These are phyloP conservation scores for Cephus nigrinus DNA, from an alignment of 2,888 invertebrate genomes.

Conservation along the genomic window DNA sequence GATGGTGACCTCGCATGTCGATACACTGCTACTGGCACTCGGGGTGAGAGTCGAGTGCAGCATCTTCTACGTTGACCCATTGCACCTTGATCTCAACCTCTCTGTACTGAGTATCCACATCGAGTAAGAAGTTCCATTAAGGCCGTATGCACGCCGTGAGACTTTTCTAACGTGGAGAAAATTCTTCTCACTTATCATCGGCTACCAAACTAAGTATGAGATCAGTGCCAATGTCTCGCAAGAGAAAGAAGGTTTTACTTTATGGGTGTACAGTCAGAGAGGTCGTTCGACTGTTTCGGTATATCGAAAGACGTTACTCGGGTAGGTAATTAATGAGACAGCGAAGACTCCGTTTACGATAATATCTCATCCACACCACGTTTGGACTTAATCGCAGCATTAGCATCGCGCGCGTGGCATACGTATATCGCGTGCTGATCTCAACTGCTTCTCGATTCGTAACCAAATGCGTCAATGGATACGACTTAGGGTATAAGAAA, in stretches of 20 bases:
- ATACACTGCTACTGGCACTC: constrained; percentile 8
- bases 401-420: constrained; percentile 33
- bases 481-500: not conserved
- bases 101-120: not conserved
- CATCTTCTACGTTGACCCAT: constrained; percentile 20
- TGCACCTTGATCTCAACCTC: constrained; percentile 18
- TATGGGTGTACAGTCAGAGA: not conserved
- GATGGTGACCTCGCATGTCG: constrained; percentile 20
- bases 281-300: not conserved
- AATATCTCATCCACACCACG: constrained; percentile 33
- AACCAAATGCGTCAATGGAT: not conserved
- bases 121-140: not conserved
- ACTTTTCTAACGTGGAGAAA: not conserved
- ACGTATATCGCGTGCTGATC: constrained; percentile 10
- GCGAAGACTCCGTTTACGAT: constrained; percentile 17
- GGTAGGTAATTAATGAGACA: not conserved
- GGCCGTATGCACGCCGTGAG: not conserved
- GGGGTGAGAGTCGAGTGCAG: constrained; percentile 17
- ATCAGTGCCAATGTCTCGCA: not conserved
- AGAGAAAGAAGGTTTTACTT: not conserved
- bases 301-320: not conserved
- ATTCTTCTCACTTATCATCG: not conserved
- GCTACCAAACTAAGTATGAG: not conserved
- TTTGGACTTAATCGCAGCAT: constrained; percentile 30
- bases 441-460: not conserved